Evolutionary conservation across 2,113 vertebrate genomes (phyloP).

Genomic region (Drymodes brunneopygia): DNA sequence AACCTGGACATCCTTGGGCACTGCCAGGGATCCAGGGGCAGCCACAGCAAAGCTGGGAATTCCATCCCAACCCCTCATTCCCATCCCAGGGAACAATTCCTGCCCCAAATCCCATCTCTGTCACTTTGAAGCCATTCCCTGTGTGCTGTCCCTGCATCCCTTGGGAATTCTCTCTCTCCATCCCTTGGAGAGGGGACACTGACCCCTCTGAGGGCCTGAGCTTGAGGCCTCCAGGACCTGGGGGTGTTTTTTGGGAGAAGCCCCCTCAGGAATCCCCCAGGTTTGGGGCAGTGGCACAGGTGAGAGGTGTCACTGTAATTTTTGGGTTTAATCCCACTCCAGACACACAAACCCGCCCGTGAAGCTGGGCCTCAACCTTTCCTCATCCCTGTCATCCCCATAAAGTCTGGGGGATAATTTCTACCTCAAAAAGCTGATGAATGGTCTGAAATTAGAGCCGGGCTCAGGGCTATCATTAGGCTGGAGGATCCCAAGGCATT

Average conservation of each 20-base stretch:
- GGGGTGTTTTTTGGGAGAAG: not conserved
- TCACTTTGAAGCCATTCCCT: not conserved
- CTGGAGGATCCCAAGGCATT: not conserved
- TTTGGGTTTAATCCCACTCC: constrained; percentile 1
- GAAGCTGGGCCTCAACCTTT: constrained; percentile 29
- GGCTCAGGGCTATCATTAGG: constrained; percentile 44
- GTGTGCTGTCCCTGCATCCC: rapidly evolving
- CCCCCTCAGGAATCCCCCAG: not conserved
- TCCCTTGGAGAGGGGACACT: not conserved
- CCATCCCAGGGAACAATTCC: not conserved
- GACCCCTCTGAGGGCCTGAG: not conserved
- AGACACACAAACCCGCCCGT: not conserved
- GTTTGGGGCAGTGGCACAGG: not conserved
- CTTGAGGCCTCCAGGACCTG: rapidly evolving
- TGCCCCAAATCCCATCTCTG: not conserved
- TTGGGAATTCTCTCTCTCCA: not conserved
- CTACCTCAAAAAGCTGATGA: constrained; percentile 54
- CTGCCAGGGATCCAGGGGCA: not conserved
- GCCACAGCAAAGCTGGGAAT: not conserved
- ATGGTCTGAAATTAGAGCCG: constrained; percentile 12
- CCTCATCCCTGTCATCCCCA: not conserved
- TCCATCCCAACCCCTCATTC: not conserved
- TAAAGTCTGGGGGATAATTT: constrained; percentile 48
- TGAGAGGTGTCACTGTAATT: not conserved
- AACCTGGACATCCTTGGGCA: not conserved